A percentile compares a stretch with the other conserved stretches of the same genome.
Conservation (phyloP, 2,113 vertebrate genomes). For the Chiloscyllium plagiosum region DNA sequence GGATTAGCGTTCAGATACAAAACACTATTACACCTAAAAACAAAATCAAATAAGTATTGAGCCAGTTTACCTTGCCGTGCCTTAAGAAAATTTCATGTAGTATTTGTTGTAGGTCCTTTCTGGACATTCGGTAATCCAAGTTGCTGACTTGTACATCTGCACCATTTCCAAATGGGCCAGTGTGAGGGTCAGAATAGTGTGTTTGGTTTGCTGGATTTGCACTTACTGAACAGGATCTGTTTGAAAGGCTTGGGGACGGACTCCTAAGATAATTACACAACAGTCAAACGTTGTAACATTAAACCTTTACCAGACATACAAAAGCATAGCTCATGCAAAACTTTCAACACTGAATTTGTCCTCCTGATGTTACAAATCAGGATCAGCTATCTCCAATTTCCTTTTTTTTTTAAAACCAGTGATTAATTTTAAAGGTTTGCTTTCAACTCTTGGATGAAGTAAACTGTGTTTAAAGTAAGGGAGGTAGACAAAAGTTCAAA, state of each 20-base stretch:
- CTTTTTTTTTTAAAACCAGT: not conserved
- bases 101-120: constrained; percentile 84
- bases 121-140: constrained; percentile 87
- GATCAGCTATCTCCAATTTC: not conserved
- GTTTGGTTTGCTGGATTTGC: constrained; percentile 51
- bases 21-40: not conserved
- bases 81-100: constrained; percentile 75
- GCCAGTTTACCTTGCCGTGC: constrained; percentile 72
- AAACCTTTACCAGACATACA: not conserved
- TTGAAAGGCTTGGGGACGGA: constrained; percentile 76
- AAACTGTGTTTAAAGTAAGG: not conserved
- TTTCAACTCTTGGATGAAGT: not conserved
- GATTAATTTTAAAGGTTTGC: not conserved
- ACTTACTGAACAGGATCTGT: constrained; percentile 74
- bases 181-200: constrained; percentile 49
- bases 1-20: not conserved
- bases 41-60: not conserved
- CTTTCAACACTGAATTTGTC: not conserved
- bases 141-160: constrained; percentile 85
- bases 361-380: not conserved
- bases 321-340: not conserved
- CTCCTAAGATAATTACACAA: constrained; percentile 56
- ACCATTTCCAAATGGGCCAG: constrained; percentile 80
- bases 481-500: not conserved
- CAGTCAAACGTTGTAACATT: not conserved